Evolutionary conservation across 2,113 vertebrate species (phyloP).

Genomic region (Pomatorhinus ruficollis): DNA sequence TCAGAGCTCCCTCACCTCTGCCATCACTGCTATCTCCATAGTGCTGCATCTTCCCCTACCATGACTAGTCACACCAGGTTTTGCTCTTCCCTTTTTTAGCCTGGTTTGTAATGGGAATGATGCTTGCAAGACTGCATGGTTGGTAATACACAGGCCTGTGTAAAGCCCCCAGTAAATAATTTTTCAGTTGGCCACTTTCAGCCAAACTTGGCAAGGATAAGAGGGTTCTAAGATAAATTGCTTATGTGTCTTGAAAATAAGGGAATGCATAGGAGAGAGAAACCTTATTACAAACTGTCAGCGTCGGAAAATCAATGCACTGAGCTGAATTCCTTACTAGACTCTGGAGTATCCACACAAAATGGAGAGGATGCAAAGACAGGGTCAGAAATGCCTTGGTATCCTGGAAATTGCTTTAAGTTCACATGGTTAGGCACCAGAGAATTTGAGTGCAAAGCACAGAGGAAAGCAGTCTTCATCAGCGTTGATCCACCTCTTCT

Average conservation of each 20-base stretch:
- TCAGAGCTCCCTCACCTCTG: background rate
- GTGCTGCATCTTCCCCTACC: background rate
- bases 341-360: background rate
- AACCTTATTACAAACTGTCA: background rate
- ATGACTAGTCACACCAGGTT: background rate
- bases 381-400: background rate
- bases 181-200: background rate
- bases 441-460: background rate
- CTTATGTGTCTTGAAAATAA: background rate
- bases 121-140: background rate
- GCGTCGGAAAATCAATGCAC: background rate
- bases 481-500: background rate
- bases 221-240: background rate
- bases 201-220: background rate
- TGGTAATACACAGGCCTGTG: background rate
- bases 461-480: background rate
- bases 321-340: background rate
- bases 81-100: background rate
- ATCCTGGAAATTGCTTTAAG: background rate
- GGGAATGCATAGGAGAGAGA: background rate
- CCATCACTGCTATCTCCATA: background rate
- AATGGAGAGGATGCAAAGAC: background rate
- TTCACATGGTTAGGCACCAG: background rate
- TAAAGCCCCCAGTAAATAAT: background rate
- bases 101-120: background rate